Evolutionary conservation across 1,140 invertebrate genomes (phyloP).

Genomic region (Eupeodes corollae): DNA sequence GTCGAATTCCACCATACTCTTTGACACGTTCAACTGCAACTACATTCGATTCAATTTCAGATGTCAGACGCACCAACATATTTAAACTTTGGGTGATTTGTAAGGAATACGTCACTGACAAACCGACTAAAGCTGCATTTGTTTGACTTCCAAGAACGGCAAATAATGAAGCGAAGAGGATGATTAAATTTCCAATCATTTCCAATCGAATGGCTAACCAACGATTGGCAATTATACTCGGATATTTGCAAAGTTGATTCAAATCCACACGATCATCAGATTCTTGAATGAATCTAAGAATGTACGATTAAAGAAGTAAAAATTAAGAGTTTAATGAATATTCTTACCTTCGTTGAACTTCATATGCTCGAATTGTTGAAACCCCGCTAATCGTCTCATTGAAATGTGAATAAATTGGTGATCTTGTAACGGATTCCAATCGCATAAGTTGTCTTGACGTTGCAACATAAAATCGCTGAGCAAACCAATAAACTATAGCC

Average conservation of each 20-base stretch:
- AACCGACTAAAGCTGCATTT: slow-evolving; percentile 69
- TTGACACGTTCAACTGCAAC: slow-evolving; percentile 96
- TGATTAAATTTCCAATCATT: slow-evolving; percentile 84
- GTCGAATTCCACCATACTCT: slow-evolving; percentile 80
- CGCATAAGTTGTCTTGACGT: slow-evolving; percentile 91
- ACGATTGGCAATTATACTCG: slow-evolving; percentile 75
- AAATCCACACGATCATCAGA: slow-evolving; percentile 75
- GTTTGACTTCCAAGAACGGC: slow-evolving; percentile 64
- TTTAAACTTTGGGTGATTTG: slow-evolving; percentile 89
- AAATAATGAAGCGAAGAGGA: slow-evolving; percentile 80
- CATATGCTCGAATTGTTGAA: slow-evolving; percentile 66
- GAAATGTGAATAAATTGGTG: slow-evolving; percentile 97
- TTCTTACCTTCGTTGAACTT: slow-evolving; percentile 49
- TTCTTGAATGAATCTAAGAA: slow-evolving; percentile 62
- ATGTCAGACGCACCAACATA: slow-evolving; percentile 93
- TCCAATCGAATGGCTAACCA: slow-evolving; percentile 87
- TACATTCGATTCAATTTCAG: slow-evolving; percentile 94
- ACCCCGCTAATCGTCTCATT: slow-evolving; percentile 81
- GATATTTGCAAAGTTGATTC: slow-evolving; percentile 82
- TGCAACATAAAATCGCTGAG: slow-evolving; percentile 88
- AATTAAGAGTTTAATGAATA: background rate
- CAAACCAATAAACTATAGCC: slow-evolving; percentile 76
- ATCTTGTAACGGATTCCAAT: slow-evolving; percentile 87
- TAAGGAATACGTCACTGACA: slow-evolving; percentile 82
- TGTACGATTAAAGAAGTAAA: background rate